These are phyloP conservation scores for Alviniconcha strummeri DNA, from an alignment of 2,888 invertebrate species.

Conservation along the genomic window DNA sequence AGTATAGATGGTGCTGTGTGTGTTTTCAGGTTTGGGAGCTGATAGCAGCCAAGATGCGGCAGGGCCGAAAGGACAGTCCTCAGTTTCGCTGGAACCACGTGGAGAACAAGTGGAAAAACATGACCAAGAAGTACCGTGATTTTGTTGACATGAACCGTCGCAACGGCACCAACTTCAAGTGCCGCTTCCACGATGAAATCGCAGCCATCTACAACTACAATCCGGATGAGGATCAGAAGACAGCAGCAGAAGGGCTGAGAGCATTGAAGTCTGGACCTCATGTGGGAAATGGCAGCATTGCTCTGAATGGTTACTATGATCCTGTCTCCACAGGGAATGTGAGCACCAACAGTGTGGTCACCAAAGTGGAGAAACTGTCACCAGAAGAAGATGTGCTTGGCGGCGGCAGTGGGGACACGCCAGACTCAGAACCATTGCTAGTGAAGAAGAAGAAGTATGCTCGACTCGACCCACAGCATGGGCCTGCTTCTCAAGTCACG, in stretches of 20 bases:
- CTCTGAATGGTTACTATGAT: too few relatives aligned
- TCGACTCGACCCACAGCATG: neutral
- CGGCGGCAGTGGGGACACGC: neutral
- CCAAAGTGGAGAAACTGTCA: neutral
- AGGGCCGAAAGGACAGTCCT: neutral
- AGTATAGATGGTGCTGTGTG: too few relatives aligned
- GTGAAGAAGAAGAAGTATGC: slow-evolving; percentile 36
- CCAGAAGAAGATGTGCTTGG: neutral
- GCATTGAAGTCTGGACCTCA: neutral
- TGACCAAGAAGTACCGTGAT: slow-evolving; percentile 40
- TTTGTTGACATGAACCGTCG: slow-evolving; percentile 31
- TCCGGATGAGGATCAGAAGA: slow-evolving; percentile 26
- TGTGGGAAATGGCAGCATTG: neutral
- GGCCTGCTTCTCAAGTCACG: neutral
- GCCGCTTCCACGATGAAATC: slow-evolving; percentile 34
- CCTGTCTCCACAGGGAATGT: too few relatives aligned
- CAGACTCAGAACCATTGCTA: neutral
- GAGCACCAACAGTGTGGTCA: neutral
- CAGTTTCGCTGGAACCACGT: slow-evolving; percentile 38
- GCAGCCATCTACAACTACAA: slow-evolving; percentile 35
- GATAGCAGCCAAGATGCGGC: slow-evolving; percentile 34
- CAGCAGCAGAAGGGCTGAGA: slow-evolving; percentile 19
- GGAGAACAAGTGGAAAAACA: slow-evolving; percentile 42
- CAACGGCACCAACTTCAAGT: slow-evolving; percentile 22
- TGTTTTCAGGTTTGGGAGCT: slow-evolving; percentile 37